A percentile compares a stretch with the other conserved stretches of the same genome.
phyloP scores from a whole-genome alignment of 2,797 vertebrate genomes.

The Gallinago nigripennis region DNA sequence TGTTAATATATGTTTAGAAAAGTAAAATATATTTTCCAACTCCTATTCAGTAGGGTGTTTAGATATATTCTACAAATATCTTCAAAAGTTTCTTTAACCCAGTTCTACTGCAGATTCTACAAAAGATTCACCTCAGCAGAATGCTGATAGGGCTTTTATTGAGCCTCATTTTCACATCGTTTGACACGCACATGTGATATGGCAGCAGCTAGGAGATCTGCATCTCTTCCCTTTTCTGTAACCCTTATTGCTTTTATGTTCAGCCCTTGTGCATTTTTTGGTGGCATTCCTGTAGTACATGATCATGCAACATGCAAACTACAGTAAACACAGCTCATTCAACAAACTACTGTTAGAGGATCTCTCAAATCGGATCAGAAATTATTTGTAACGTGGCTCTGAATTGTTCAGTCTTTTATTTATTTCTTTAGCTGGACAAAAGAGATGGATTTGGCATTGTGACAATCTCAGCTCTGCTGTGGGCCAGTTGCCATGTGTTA shows the following conservation, averaged over 20 bases:
- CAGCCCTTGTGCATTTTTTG: background rate
- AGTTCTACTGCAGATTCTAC: background rate
- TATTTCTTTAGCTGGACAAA: background rate
- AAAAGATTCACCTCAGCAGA: background rate
- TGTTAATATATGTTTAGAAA: background rate
- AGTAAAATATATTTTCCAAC: background rate
- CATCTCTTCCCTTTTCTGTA: background rate
- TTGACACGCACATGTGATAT: accelerated
- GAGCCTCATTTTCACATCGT: background rate
- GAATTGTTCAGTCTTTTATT: background rate
- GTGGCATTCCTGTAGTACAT: background rate
- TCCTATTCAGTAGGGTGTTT: background rate
- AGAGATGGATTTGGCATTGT: background rate
- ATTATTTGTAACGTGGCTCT: background rate
- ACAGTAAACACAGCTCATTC: background rate
- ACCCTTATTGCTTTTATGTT: background rate
- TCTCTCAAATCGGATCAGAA: background rate
- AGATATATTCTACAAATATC: background rate
- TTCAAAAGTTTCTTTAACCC: background rate
- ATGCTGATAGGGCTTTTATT: background rate
- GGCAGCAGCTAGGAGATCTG: background rate
- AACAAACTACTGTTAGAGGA: background rate
- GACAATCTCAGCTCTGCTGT: background rate
- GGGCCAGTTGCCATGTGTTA: background rate
- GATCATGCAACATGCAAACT: background rate